Conservation (phyloP, 2,888 invertebrate species). For the Drepana falcataria region DNA sequence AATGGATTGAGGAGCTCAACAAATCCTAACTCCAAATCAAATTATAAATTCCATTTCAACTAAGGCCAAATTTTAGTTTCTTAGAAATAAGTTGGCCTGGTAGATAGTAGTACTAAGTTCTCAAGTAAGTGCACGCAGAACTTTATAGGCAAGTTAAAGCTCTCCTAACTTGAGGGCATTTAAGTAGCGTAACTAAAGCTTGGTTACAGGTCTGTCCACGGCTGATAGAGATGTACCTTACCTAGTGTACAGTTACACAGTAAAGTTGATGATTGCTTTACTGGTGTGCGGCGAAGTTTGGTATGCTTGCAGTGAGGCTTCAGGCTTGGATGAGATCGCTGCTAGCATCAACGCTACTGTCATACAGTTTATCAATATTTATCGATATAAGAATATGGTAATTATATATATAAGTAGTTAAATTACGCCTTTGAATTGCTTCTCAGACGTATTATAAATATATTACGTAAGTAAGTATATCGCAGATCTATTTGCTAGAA, state of each 20-base stretch:
- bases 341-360: conserved; percentile 40
- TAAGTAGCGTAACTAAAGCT: conserved; percentile 3
- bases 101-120: background rate
- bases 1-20: no score
- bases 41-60: no score
- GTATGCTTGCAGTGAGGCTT: conserved; percentile 34
- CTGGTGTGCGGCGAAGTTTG: conserved; percentile 46
- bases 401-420: conserved; percentile 10
- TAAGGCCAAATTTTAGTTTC: no score
- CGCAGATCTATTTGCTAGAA: no score
- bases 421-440: no score
- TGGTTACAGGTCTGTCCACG: conserved; percentile 36
- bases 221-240: conserved; percentile 35
- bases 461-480: no score
- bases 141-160: background rate
- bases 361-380: conserved; percentile 48
- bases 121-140: background rate
- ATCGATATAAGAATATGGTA: conserved; percentile 56
- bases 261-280: conserved; percentile 36
- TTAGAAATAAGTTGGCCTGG: background rate
- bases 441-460: no score
- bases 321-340: conserved; percentile 41
- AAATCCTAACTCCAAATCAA: no score
- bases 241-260: conserved; percentile 36
- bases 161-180: background rate